A percentile compares a stretch with the other conserved stretches of the same genome.
Evolutionary conservation across 1,140 invertebrate genomes (phyloP).

Genomic region (Wasmannia auropunctata): DNA sequence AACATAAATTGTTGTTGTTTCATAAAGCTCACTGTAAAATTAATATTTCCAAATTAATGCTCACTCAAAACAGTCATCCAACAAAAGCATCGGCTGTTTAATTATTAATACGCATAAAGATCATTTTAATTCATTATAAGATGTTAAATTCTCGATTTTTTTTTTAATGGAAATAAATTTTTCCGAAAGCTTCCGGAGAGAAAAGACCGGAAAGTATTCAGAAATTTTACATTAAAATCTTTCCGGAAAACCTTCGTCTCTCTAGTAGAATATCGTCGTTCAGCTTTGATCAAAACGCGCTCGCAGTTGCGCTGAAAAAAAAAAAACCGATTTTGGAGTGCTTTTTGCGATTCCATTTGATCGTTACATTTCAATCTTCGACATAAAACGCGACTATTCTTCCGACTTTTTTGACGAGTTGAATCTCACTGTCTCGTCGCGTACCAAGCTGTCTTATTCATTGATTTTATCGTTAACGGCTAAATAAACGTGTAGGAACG

Average conservation of each 20-base stretch:
- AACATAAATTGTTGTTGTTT: neutral
- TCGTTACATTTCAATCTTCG: conserved; percentile 31
- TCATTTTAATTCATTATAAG: neutral
- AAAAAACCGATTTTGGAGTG: neutral
- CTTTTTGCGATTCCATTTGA: conserved; percentile 20
- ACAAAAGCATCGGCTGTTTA: neutral
- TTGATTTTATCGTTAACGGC: conserved; percentile 41
- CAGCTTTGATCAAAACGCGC: neutral
- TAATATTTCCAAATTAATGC: neutral
- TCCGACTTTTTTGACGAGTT: neutral
- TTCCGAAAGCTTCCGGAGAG: neutral
- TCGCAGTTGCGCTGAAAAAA: neutral
- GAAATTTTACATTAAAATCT: neutral
- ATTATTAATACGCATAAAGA: neutral
- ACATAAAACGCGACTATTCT: conserved; percentile 16
- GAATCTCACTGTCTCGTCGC: neutral
- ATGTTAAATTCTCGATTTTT: neutral
- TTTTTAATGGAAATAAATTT: neutral
- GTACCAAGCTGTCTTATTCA: conserved; percentile 9
- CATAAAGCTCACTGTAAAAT: neutral
- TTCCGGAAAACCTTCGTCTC: neutral
- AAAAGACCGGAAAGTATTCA: neutral
- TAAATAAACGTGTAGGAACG: conserved; percentile 30
- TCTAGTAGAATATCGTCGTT: neutral
- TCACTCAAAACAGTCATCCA: neutral